Conservation (phyloP, 2,888 invertebrate genomes). For the Frankliniella fusca region DNA sequence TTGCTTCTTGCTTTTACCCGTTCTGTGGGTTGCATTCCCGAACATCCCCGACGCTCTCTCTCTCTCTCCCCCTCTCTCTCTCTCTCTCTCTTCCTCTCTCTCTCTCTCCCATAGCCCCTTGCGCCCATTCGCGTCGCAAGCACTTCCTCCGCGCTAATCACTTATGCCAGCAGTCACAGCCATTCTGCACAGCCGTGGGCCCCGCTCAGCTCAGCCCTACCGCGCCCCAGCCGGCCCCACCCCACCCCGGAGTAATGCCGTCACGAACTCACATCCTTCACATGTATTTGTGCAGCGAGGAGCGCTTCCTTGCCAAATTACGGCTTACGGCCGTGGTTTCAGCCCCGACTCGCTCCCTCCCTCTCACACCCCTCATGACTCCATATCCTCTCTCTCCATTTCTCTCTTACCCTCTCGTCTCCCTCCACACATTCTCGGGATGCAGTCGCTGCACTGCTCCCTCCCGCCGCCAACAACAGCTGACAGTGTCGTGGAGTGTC, state of each 20-base stretch:
- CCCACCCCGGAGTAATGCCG: background rate
- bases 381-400: background rate
- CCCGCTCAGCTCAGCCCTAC: background rate
- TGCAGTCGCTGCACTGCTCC: too few relatives aligned
- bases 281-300: slow-evolving; percentile 12
- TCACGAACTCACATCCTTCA: background rate
- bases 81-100: background rate
- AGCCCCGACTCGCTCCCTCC: background rate
- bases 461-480: too few relatives aligned
- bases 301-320: slow-evolving; percentile 23
- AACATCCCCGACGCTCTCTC: background rate
- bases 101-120: background rate
- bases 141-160: slow-evolving; percentile 12
- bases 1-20: background rate
- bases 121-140: background rate
- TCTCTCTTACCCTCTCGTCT: background rate
- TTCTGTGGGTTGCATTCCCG: background rate
- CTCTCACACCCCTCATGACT: background rate
- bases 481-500: too few relatives aligned
- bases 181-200: background rate
- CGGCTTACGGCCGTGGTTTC: slow-evolving; percentile 3
- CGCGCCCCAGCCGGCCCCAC: background rate
- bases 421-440: background rate
- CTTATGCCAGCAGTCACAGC: slow-evolving; percentile 24
- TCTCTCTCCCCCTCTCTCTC: background rate